Evolutionary conservation across 2,888 invertebrate species (phyloP).

Genomic region (Eupithecia exiguata): DNA sequence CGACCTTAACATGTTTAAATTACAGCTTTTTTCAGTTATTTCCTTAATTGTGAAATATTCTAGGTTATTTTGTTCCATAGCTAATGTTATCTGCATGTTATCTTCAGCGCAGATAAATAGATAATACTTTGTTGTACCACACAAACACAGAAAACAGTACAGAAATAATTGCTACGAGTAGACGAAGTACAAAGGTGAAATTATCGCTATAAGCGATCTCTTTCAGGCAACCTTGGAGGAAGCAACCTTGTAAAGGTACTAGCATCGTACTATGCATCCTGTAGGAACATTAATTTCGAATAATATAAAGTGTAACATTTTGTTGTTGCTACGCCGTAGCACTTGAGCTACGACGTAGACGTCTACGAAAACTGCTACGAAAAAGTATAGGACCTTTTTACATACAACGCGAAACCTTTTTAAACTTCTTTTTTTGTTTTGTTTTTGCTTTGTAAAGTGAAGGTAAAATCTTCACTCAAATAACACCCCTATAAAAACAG

Average conservation of each 20-base stretch:
- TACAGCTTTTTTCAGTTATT: background rate
- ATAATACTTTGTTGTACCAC: too few relatives aligned
- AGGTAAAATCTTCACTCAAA: constrained; percentile 10
- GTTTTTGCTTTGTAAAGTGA: background rate
- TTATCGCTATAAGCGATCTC: too few relatives aligned
- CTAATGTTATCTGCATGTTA: background rate
- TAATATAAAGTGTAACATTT: background rate
- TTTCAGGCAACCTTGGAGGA: too few relatives aligned
- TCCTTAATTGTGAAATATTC: background rate
- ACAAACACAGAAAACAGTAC: too few relatives aligned
- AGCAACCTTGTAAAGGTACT: too few relatives aligned
- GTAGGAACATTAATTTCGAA: background rate
- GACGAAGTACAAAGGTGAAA: too few relatives aligned
- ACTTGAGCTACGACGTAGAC: constrained; percentile 52
- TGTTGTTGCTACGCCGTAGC: constrained; percentile 50
- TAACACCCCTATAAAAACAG: constrained; percentile 36
- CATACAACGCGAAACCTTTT: background rate
- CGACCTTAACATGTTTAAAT: background rate
- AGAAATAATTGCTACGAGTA: too few relatives aligned
- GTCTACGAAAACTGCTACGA: constrained; percentile 47
- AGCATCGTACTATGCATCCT: too few relatives aligned
- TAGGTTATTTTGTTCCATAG: background rate
- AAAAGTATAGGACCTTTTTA: background rate
- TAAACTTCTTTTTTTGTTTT: background rate
- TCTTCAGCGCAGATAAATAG: too few relatives aligned